Percentiles rank a stretch among this genome's conserved stretches.
These are phyloP conservation scores for Euzophera pinguis DNA, from an alignment of 2,888 invertebrate species.

Conservation along the genomic window DNA sequence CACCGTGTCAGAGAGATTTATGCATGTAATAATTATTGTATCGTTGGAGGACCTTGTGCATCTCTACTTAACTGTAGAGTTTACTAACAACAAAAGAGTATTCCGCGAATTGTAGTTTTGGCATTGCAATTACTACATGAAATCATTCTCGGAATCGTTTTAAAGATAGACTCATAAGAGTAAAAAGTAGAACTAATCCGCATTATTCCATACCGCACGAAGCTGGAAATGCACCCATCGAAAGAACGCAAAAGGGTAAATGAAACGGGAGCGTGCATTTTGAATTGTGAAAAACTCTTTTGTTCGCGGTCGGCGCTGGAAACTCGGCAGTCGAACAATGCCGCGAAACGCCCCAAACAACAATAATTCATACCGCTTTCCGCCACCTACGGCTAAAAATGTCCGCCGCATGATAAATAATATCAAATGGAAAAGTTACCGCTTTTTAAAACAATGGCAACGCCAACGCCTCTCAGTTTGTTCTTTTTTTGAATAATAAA, in stretches of 20 bases:
- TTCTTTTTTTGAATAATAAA: constrained; percentile 60
- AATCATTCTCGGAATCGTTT: constrained; percentile 28
- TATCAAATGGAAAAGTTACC: constrained; percentile 75
- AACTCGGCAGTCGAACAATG: constrained; percentile 70
- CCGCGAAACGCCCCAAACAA: constrained; percentile 73
- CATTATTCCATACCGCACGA: constrained; percentile 71
- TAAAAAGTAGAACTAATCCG: constrained; percentile 64
- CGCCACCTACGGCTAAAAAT: constrained; percentile 79
- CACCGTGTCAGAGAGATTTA: no score
- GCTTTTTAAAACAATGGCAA: constrained; percentile 74
- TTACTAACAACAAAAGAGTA: no score
- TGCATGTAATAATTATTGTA: no score
- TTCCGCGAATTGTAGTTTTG: no score
- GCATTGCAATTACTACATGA: no score
- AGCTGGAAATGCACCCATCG: constrained; percentile 73
- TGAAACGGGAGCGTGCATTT: constrained; percentile 77
- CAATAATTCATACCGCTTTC: constrained; percentile 79
- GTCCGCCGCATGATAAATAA: constrained; percentile 76
- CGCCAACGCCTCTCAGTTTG: constrained; percentile 46
- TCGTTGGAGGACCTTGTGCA: no score
- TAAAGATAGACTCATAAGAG: no score
- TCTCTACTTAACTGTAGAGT: no score
- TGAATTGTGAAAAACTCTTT: constrained; percentile 76
- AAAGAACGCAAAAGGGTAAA: constrained; percentile 76
- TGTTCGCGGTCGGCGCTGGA: constrained; percentile 65